Evolutionary conservation across 2,888 invertebrate genomes (phyloP), one percentile per base, ranked within the genome.

Genomic region (Glyphotaelius pellucidus): DNA sequence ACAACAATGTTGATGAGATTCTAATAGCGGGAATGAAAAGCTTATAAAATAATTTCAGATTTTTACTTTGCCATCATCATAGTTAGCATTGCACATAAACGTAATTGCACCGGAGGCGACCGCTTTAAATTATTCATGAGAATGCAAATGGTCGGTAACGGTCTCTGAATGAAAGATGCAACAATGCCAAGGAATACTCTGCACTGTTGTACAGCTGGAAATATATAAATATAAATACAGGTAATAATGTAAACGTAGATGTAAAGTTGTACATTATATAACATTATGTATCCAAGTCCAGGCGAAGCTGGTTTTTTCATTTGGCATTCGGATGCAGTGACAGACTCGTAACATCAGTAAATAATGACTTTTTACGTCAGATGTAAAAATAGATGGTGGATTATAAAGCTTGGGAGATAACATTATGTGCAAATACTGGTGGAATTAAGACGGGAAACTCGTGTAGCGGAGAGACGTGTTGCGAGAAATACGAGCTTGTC

Each of bases 131-230:
- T 32, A 83, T 83, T 83, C 35, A 35, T 38, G 35, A 35, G 83
- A 83, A 83, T 83, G 83, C 83, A 83, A 83, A 83, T 35, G 83
- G 83, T 14, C 31, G 35, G 83, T 31, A 32, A 83, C 83, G 31
- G 83, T 15, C 31, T 15, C 83, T 30, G 32, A 67, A 67, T 67
- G 67, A 67, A 67, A 67, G 67, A 67, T 25, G 67, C 67, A 67
- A 67, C n/a, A 67, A 67, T 67, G 67, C n/a, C n/a, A 52, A 52
- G 4, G 67, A 19, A 67, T 67, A 67, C 19, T 67, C 25, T 67
- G 67, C 67, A 19, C 42, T 47, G 47, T 47, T 47, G 47, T 47
- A 47, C 67, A 67, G 67, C 67, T 67, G 67, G 67, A 11, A n/a
- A 67, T 67, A 67, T 9, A n/a, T 7, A n/a, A 25, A 67, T n/a